Evolutionary conservation across 2,113 vertebrate genomes (phyloP).

Genomic region (Sorex fumeus): DNA sequence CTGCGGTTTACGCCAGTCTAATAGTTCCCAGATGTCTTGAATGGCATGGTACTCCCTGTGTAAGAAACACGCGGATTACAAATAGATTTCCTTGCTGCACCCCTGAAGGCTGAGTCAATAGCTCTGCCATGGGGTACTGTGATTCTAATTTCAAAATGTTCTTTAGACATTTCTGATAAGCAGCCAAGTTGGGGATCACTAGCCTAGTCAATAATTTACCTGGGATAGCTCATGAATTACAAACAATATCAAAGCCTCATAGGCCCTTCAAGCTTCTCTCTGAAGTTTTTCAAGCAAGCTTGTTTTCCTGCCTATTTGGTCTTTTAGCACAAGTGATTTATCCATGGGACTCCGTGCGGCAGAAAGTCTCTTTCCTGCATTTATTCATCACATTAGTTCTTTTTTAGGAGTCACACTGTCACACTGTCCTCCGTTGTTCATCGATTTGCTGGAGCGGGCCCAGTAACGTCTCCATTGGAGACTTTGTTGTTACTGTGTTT

Average conservation of each 20-base stretch:
- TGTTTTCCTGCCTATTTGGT: background rate
- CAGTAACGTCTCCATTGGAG: too few species aligned
- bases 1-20: background rate
- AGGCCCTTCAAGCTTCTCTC: background rate
- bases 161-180: background rate
- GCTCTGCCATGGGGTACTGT: background rate
- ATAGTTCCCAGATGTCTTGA: background rate
- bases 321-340: slow-evolving; percentile 17
- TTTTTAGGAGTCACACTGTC: too few species aligned
- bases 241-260: slow-evolving; percentile 19
- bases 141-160: slow-evolving; percentile 17
- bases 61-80: background rate
- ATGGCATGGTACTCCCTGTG: background rate
- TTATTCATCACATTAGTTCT: too few species aligned
- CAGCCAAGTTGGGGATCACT: background rate
- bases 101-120: background rate
- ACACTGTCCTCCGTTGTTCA: too few species aligned
- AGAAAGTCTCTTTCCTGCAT: background rate
- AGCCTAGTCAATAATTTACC: background rate
- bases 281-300: background rate
- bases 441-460: too few species aligned
- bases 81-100: background rate
- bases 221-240: background rate
- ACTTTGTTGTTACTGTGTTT: too few species aligned
- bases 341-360: background rate